Conservation (phyloP, 2,113 vertebrate species). For the Symphodus melops region DNA sequence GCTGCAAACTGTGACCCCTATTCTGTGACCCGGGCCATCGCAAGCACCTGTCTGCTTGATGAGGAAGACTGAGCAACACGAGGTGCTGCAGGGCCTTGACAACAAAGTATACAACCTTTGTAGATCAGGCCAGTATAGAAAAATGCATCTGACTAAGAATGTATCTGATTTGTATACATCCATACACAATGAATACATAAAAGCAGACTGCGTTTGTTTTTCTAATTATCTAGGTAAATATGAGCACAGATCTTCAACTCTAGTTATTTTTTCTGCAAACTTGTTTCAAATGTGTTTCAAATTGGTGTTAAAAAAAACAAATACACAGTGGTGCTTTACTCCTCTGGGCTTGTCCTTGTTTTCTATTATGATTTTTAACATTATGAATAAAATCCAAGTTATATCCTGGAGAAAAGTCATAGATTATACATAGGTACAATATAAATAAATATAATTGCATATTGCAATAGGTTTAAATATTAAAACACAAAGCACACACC, state of each 20-base stretch:
- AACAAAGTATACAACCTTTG: not conserved
- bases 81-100: not conserved
- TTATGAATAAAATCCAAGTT: too few species aligned
- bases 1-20: conserved; percentile 88
- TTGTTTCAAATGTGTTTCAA: not conserved
- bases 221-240: too few species aligned
- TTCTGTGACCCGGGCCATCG: conserved; percentile 78
- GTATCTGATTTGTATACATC: not conserved
- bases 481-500: too few species aligned
- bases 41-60: conserved; percentile 77
- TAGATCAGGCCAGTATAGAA: not conserved
- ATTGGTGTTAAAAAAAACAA: conserved; percentile 22
- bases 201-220: not conserved
- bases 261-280: not conserved
- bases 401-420: too few species aligned
- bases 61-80: not conserved
- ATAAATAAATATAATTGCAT: too few species aligned
- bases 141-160: not conserved
- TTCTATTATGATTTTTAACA: too few species aligned
- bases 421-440: too few species aligned
- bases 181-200: not conserved
- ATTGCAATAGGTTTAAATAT: too few species aligned
- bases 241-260: too few species aligned
- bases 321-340: not conserved
- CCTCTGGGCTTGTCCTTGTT: too few species aligned